Evolutionary conservation across 2,113 vertebrate genomes (phyloP), one percentile per base, ranked within the genome.

Genomic region (Engraulis encrasicolus): DNA sequence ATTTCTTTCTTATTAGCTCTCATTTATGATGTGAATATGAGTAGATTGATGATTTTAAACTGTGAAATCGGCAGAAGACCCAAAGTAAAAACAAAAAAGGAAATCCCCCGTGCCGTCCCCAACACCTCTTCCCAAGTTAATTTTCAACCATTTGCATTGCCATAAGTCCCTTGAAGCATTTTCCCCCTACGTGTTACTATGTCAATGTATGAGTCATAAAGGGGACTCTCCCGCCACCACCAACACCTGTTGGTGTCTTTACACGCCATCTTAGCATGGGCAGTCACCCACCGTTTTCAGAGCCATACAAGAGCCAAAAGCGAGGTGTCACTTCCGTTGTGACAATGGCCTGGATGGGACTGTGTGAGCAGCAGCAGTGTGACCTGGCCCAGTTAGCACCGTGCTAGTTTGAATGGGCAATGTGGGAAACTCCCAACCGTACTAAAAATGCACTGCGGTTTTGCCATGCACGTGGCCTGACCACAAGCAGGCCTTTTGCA

Each of bases 201-300:
- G 66, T 34, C 40, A 74, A 6, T 74, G 12, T 31, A 71, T 71
- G 23, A 74, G 66, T 74, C 66, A 74, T 74, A 15, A 34, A 14
- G n/a, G 27, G 66, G 66, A 74, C 66, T 74, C 66, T 74, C 66
- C 66, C 23, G n/a, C n/a, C n/a, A 17, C 66, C 27, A 74, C 3
- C 31, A 34, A 12, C 66, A 74, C 66, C 66, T 74, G 66, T 34
- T 74, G 66, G 66, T 31, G 34, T 74, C 58, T 74, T 36, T 74
- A 27, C 27, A 74, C 4, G 27, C 31, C 66, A 74, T 27, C 12
- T 74, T 27, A 58, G 23, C 54, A 58, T 6, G 19, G 4, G 3
- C 6, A 1, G 1, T 2, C 66, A 27, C 2, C 31, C 66, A 11
- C 23, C 27, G 7, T 27, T 71, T 27, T 31, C 0, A 9, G n/a